Percentiles rank a stretch among this genome's conserved stretches.
phyloP scores from a whole-genome alignment of 2,888 invertebrate species.

The Drosophila diplacantha region DNA sequence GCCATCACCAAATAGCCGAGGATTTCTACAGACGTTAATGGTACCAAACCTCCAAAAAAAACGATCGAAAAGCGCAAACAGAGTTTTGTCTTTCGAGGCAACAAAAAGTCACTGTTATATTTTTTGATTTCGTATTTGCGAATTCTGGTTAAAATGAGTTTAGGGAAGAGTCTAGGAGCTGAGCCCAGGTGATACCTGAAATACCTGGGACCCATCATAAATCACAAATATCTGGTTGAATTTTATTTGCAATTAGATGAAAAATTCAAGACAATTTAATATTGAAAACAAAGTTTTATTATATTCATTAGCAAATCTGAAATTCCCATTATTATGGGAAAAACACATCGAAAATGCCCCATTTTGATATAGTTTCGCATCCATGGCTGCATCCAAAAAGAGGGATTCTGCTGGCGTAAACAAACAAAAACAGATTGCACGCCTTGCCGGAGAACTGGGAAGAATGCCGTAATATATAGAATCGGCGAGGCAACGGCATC shows the following conservation, averaged over 20 bases:
- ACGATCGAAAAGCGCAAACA: constrained; percentile 20
- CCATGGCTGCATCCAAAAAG: constrained; percentile 46
- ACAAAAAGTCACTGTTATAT: constrained; percentile 5
- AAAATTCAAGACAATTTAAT: neutral
- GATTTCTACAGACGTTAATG: constrained; percentile 51
- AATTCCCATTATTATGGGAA: constrained; percentile 3
- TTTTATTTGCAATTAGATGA: neutral
- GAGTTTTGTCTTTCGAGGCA: constrained; percentile 29
- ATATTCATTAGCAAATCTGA: neutral
- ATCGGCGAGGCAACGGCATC: constrained; percentile 20
- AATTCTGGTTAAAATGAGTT: constrained; percentile 1
- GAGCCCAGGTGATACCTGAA: neutral
- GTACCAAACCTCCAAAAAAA: constrained; percentile 27
- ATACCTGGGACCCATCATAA: constrained; percentile 2
- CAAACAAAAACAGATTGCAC: constrained; percentile 58
- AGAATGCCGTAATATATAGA: constrained; percentile 47
- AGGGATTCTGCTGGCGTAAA: constrained; percentile 55
- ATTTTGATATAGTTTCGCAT: constrained; percentile 43
- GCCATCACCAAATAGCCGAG: constrained; percentile 45
- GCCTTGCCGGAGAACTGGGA: constrained; percentile 48
- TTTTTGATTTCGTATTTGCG: constrained; percentile 9
- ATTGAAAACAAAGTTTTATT: neutral
- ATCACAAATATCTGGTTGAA: neutral
- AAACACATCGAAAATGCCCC: constrained; percentile 1
- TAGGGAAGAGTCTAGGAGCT: neutral